Percentiles rank a stretch among this genome's conserved stretches.
Evolutionary conservation across 2,888 invertebrate species (phyloP).

Genomic region (Elysia crispata): DNA sequence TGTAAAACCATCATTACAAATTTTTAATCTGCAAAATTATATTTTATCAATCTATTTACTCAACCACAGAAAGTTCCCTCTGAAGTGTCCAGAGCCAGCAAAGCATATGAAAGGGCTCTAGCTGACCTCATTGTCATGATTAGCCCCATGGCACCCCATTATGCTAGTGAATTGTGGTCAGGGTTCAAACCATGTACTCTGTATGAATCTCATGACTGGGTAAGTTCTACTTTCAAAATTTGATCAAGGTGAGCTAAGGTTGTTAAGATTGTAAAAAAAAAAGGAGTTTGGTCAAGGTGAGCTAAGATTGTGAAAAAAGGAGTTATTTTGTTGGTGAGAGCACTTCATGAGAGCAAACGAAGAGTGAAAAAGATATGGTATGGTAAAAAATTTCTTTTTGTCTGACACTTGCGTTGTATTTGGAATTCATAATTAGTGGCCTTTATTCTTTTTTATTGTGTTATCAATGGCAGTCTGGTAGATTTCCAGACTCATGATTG

Average conservation of each 20-base stretch:
- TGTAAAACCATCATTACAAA: too few species aligned
- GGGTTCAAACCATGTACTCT: constrained; percentile 77
- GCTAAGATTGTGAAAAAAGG: not conserved
- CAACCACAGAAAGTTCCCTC: constrained; percentile 59
- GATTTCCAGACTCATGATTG: not conserved
- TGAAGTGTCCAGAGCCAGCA: constrained; percentile 63
- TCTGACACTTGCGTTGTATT: too few species aligned
- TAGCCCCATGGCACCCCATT: constrained; percentile 93
- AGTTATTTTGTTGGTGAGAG: not conserved
- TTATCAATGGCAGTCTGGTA: not conserved
- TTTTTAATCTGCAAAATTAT: too few species aligned
- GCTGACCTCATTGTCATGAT: constrained; percentile 89
- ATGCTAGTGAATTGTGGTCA: constrained; percentile 93
- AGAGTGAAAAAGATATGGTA: too few species aligned
- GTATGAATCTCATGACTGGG: constrained; percentile 55
- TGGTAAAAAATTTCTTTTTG: too few species aligned
- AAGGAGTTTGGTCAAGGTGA: not conserved
- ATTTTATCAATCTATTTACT: too few species aligned
- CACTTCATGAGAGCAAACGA: too few species aligned
- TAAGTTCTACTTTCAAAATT: constrained; percentile 48
- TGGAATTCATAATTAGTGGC: too few species aligned
- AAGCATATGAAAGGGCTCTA: constrained; percentile 86
- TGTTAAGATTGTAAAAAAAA: too few species aligned
- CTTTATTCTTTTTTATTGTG: too few species aligned
- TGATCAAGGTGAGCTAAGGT: not conserved